A percentile compares a stretch with the other conserved stretches of the same genome.
Evolutionary conservation across 2,888 invertebrate species (phyloP).

Genomic region (Agrypnus murinus): DNA sequence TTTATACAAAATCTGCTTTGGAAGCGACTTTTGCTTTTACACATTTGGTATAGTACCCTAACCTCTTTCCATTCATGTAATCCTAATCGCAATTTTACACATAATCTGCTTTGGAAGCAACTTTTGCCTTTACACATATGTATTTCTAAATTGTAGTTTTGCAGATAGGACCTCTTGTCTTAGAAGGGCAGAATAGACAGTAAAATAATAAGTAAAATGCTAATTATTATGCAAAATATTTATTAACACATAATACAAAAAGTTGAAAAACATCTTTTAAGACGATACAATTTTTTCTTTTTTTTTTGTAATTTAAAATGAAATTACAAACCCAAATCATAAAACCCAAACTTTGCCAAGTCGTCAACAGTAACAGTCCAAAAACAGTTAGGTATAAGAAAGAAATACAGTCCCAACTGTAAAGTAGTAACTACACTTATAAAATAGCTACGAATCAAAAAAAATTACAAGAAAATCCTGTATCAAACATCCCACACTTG

Average conservation of each 20-base stretch:
- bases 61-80: no score
- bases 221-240: constrained; percentile 49
- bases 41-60: no score
- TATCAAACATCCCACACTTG: constrained; percentile 34
- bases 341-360: constrained; percentile 53
- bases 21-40: no score
- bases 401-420: constrained; percentile 45
- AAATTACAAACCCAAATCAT: constrained; percentile 48
- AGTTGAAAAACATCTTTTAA: constrained; percentile 33
- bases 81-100: no score
- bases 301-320: constrained; percentile 34
- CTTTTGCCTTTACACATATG: no score
- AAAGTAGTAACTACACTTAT: constrained; percentile 47
- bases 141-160: no score
- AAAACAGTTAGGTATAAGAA: constrained; percentile 36
- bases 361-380: constrained; percentile 52
- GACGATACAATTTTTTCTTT: constrained; percentile 45
- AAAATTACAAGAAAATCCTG: constrained; percentile 34
- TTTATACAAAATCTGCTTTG: no score
- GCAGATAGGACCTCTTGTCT: no score
- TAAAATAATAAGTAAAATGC: constrained; percentile 45
- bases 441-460: constrained; percentile 46
- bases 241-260: constrained; percentile 46
- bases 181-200: no score
- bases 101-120: no score